These are phyloP conservation scores for Chunga burmeisteri DNA, from an alignment of 2,113 vertebrate genomes.

Conservation along the genomic window DNA sequence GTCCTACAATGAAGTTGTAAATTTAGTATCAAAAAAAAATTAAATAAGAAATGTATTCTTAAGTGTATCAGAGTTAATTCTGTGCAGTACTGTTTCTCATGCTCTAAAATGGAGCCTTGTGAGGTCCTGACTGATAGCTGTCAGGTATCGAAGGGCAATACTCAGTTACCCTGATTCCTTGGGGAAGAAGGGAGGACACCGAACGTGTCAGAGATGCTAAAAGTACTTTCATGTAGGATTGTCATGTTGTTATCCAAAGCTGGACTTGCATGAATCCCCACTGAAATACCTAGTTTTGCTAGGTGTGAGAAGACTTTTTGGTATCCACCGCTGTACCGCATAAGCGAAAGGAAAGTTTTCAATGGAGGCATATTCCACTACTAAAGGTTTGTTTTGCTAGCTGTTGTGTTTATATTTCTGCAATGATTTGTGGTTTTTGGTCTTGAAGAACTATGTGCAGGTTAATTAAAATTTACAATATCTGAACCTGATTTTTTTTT, in stretches of 20 bases:
- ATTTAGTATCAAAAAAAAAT: not conserved
- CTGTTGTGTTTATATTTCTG: not conserved
- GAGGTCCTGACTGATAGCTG: not conserved
- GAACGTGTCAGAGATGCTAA: not conserved
- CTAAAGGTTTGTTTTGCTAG: not conserved
- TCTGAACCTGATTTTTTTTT: not conserved
- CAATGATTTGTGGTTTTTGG: not conserved
- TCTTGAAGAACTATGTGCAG: not conserved
- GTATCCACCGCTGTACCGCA: not conserved
- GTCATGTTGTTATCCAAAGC: not conserved
- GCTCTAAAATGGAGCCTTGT: not conserved
- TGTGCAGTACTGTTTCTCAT: not conserved
- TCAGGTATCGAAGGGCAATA: not conserved
- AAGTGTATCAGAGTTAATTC: not conserved
- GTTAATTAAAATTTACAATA: not conserved
- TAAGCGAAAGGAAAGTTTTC: not conserved
- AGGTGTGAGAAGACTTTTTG: not conserved
- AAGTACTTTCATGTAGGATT: not conserved
- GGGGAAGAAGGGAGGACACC: not conserved
- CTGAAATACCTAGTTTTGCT: not conserved
- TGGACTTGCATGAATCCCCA: not conserved
- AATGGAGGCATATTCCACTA: not conserved
- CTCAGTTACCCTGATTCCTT: not conserved
- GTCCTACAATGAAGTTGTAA: not conserved
- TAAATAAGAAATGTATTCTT: not conserved